Evolutionary conservation across 2,113 vertebrate genomes (phyloP), one percentile per base, ranked within the genome.

Genomic region (Pampusana beccarii): DNA sequence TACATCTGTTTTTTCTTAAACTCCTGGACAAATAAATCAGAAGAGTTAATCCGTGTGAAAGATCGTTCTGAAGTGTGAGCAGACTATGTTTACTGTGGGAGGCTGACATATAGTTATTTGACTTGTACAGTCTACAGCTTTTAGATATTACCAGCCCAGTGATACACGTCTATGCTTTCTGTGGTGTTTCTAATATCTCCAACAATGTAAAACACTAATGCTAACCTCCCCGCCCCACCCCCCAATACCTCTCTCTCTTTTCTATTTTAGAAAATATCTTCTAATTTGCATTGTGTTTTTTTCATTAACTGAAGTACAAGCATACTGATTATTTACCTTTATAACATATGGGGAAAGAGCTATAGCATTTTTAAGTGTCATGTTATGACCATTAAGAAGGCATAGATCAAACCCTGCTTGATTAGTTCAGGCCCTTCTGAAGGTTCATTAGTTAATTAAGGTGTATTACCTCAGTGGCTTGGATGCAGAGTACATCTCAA

Each of bases 151-250:
- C 28, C 40, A 53, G 34, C 34, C 31, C 28, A 33, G 46, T 15
- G 19, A 57, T 67, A 26, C 4, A 5, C 51, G 62, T 34, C 34
- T 64, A 33, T 58, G 31, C 61, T 67, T 58, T 40, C 40, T 65
- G 50, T 40, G 40, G 23, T 24, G 11, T 46, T 70, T 51, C 11
- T 85, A 20, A 3, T 46, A 46, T 31, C 23, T 84, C 24, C 24
- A 19, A 4, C 6, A 42, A 57, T 16, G 28, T 70, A 44, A 24
- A 89, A 69, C 88, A 56, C 18, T 33, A 66, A 51, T 38, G 46
- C 23, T 50, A 61, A 73, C 36, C 12, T 4, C 3, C 2, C 6
- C 3, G 17, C 10, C 5, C 10, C 48, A 5, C 2, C 6, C 3
- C 21, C 10, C 5, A 6, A 15, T 28, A 34, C 15, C 15, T 34